Evolutionary conservation across 2,113 vertebrate species (phyloP), one percentile per base, ranked within the genome.

Genomic region (Leucopsar rothschildi): DNA sequence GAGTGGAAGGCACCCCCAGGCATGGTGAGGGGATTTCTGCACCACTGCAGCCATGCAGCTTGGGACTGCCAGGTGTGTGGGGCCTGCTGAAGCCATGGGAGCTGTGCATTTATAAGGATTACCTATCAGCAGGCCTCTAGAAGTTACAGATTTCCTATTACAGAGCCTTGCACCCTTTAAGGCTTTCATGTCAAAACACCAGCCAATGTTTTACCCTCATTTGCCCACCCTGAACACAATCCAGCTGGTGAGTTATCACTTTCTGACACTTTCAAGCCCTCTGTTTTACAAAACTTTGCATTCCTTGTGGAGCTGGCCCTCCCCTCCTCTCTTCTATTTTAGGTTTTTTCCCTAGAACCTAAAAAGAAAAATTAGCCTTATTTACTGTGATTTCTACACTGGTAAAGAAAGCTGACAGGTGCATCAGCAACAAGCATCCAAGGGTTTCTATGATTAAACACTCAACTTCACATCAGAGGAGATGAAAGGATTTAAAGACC

Each of bases 401-500:
- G 77, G 52, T 64, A 70, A 86, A 59, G 70, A 82, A 91, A 86
- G 65, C 59, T 92, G 92, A 88, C 66, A 87, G 93, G 70, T 96
- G 86, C 69, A 45, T 70, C 75, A 91, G 71, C 92, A 97, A 86
- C 92, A 95, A 87, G 57, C 64, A 96, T 79, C 82, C 71, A 75
- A 82, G 78, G 60, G 35, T 82, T 92, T 93, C 94, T 71, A 33
- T 95, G 92, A 96, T 97, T 96, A 98, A 97, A 82, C 49, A 28
- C 87, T 75, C 15, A 5, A 76, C 24, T 86, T 84, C 89, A 89
- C 17, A 10, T 94, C 72, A 87, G 70, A 95, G 57, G 45, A 97
- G 94, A 96, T 96, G 79, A 94, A 83, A 95, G 84, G 63, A 96
- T 96, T 97, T 95, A 95, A 94, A 10, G 15, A 63, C 80, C 93